These are phyloP conservation scores for Altica lythri DNA, from an alignment of 2,888 invertebrate genomes.

Conservation along the genomic window DNA sequence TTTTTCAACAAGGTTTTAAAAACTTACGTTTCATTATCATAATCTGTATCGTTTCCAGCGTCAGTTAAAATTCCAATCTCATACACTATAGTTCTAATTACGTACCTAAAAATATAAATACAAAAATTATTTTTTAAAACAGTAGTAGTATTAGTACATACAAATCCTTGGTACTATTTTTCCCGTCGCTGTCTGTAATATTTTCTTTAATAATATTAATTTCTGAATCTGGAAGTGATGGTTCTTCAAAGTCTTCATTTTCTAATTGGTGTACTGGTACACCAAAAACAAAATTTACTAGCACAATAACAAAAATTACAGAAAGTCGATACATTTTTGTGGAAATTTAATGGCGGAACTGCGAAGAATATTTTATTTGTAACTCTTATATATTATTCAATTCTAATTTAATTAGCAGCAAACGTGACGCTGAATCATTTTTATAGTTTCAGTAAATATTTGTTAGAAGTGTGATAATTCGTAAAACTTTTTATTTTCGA, in stretches of 20 bases:
- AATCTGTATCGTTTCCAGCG: slow-evolving; percentile 53
- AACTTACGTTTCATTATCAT: slow-evolving; percentile 51
- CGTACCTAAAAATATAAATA: slow-evolving; percentile 55
- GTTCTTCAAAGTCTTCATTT: neutral
- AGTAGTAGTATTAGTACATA: slow-evolving; percentile 14
- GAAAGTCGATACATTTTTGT: slow-evolving; percentile 25
- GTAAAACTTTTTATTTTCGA: neutral
- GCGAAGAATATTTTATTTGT: slow-evolving; percentile 13
- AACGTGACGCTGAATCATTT: neutral
- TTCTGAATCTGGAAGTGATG: neutral
- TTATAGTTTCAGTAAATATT: slow-evolving; percentile 13
- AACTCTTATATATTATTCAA: slow-evolving; percentile 30
- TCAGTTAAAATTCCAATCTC: slow-evolving; percentile 66
- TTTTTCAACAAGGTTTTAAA: too few species aligned
- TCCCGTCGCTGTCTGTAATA: neutral
- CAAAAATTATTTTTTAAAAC: neutral
- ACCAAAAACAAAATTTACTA: slow-evolving; percentile 10
- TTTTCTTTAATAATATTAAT: neutral
- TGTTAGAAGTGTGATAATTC: slow-evolving; percentile 17
- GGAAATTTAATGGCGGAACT: slow-evolving; percentile 22
- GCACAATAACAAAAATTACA: slow-evolving; percentile 14
- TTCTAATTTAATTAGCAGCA: slow-evolving; percentile 38
- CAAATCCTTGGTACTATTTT: slow-evolving; percentile 28
- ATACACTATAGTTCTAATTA: slow-evolving; percentile 64
- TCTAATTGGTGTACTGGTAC: slow-evolving; percentile 15